Conservation (phyloP, 2,113 vertebrate species). For the Seriola dumerili region DNA sequence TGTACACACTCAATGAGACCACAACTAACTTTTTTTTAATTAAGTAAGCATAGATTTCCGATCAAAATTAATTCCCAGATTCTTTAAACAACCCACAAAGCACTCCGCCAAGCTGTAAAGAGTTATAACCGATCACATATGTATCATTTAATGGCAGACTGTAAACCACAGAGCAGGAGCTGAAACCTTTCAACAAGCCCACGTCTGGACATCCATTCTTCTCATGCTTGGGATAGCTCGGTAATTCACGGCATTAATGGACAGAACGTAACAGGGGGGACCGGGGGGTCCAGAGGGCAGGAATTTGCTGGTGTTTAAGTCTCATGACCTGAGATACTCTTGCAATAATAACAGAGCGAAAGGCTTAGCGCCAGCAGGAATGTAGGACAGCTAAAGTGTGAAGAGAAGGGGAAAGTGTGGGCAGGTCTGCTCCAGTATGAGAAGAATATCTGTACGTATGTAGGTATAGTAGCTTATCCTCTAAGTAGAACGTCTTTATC, state of each 20-base stretch:
- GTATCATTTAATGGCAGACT: slow-evolving; percentile 15
- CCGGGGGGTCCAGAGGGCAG: slow-evolving; percentile 60
- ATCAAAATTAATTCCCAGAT: slow-evolving; percentile 5
- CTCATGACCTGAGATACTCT: slow-evolving; percentile 72
- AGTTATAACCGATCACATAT: slow-evolving; percentile 11
- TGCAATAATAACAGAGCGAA: slow-evolving; percentile 66
- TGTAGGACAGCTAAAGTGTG: slow-evolving; percentile 46
- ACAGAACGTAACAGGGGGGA: slow-evolving; percentile 37
- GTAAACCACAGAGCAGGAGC: slow-evolving; percentile 41
- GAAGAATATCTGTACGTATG: neutral
- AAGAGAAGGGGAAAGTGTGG: slow-evolving; percentile 18
- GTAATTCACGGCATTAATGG: slow-evolving; percentile 58
- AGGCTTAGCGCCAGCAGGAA: slow-evolving; percentile 52
- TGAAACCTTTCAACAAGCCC: slow-evolving; percentile 39
- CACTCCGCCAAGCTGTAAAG: slow-evolving; percentile 19
- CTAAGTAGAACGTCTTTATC: too few relatives aligned
- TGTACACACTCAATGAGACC: neutral
- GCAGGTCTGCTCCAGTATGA: neutral
- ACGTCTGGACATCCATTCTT: slow-evolving; percentile 58
- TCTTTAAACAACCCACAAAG: slow-evolving; percentile 30
- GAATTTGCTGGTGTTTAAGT: slow-evolving; percentile 72
- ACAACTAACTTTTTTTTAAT: slow-evolving; percentile 15
- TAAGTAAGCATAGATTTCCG: neutral
- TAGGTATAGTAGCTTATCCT: too few relatives aligned
- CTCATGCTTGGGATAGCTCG: slow-evolving; percentile 62